Base-by-base conservation (phyloP, 2,113 vertebrate species). In the Sisor rabdophorus region DNA sequence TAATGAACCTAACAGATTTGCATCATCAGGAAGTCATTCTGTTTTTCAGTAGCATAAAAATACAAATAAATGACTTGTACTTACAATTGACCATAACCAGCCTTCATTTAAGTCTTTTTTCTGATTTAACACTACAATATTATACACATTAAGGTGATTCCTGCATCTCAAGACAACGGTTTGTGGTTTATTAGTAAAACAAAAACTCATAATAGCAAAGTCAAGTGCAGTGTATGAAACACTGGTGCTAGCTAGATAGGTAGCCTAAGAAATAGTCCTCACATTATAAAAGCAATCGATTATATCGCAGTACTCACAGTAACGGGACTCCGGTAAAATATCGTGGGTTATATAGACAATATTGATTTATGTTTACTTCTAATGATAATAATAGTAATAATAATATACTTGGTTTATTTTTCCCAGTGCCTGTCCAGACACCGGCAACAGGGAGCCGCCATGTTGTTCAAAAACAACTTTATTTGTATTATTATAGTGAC, bases 391-490 rank as follows among this genome's bases (percentile, higher is more conserved):
- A n/a, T n/a, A n/a, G n/a, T n/a, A n/a, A n/a, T n/a, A n/a, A 75
- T 28, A 8, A 44, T 15, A 75, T 11, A 19, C 30, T 65, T 13
- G n/a, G 20, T 75, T 65, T 22, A 65, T 65, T 8, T 24, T 54
- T 53, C 54, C 50, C 11, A 5, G 30, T n/a, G 8, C 11, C 73
- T 53, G 11, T 5, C 0, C 56, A 85, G 85, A 89, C 79, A 68
- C 82, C 80, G 77, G 17, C 67, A 0, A 55, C 26, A 64, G 83
- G 78, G 84, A 87, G 90, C 86, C 82, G 90, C 89, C 91, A 92
- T 92, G 11, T 91, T 92, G 83, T 76, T 90, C 85, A 52, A 89
- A 89, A 48, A n/a, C 10, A 90, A 84, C 92, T 93, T 92, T 93
- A 93, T 93, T 73, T 19, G 86, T 69, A 84, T 30, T 0, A 0